phyloP scores from a whole-genome alignment of 2,797 vertebrate genomes.

The Hozukius guyotensis region DNA sequence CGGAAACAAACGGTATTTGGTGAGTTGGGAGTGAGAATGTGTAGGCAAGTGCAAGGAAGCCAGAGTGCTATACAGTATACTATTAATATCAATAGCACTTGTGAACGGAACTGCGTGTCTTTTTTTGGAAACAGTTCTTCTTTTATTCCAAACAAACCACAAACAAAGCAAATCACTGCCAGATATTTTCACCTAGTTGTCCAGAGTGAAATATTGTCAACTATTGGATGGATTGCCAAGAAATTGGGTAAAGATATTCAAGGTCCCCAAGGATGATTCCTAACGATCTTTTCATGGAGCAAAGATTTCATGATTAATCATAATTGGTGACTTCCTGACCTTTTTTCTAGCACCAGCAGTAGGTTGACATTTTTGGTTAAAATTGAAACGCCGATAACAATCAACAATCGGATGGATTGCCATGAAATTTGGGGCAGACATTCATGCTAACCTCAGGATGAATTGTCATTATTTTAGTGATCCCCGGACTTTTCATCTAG shows the following conservation, averaged over 20 bases:
- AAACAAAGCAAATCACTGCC: background rate
- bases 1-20: no score
- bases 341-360: background rate
- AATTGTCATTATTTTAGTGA: no score
- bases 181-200: background rate
- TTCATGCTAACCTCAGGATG: no score
- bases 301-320: background rate
- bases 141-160: background rate
- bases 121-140: background rate
- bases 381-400: background rate
- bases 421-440: background rate
- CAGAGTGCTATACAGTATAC: background rate
- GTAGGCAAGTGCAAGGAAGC: background rate
- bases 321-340: background rate
- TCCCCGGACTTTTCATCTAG: no score
- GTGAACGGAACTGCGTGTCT: background rate
- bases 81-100: background rate
- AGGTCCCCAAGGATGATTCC: background rate
- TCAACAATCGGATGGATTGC: background rate
- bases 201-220: background rate
- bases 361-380: background rate
- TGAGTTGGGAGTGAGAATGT: no score
- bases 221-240: background rate
- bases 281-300: background rate
- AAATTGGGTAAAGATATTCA: background rate